Base-by-base conservation (phyloP, 2,888 invertebrate genomes). In the Eristalis intricaria region DNA sequence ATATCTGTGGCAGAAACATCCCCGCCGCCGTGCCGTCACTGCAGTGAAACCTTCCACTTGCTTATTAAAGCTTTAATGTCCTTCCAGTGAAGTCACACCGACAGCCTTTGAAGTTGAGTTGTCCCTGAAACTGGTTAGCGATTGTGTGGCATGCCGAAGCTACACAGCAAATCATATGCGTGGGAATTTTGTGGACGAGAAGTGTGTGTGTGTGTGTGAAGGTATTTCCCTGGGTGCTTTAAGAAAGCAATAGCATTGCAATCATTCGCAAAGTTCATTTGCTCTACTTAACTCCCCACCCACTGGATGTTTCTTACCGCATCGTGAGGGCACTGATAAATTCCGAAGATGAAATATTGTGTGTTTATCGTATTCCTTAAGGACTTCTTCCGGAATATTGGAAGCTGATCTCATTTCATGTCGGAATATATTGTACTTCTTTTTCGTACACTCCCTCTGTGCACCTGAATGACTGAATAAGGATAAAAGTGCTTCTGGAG, bases 321-420 rank as follows among this genome's bases (percentile, higher is more conserved):
- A 56, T 56, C 32, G 56, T 58, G 29, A 70, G 32, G 35, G 70
- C 58, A 58, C 15, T 70, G 38, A 60, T 60, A 70, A 32, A 69
- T 50, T 50, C 50, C n/a, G 50, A 50, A 23, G 69, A 35, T 22
- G 58, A 32, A 69, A 50, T 32, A 32, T 29, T 69, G 69, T 56
- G 23, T 56, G 56, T 19, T 35, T 69, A 69, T 69, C 58, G 60
- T 60, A 60, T 60, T 60, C 29, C 69, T 58, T 13, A 56, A 56
- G 68, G 68, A 69, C 58, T 23, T 60, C 26, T 60, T 60, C 60
- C 60, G 60, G 60, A 60, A 60, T 60, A 69, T 69, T 58, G 35
- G 35, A 58, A 69, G 35, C 56, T 58, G 69, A 58, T 69, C 32
- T 69, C 58, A 69, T 38, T 32, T 32, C 56, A 23, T 22, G n/a